Evolutionary conservation across 1,140 invertebrate genomes (phyloP).

Genomic region (Formica exsecta): DNA sequence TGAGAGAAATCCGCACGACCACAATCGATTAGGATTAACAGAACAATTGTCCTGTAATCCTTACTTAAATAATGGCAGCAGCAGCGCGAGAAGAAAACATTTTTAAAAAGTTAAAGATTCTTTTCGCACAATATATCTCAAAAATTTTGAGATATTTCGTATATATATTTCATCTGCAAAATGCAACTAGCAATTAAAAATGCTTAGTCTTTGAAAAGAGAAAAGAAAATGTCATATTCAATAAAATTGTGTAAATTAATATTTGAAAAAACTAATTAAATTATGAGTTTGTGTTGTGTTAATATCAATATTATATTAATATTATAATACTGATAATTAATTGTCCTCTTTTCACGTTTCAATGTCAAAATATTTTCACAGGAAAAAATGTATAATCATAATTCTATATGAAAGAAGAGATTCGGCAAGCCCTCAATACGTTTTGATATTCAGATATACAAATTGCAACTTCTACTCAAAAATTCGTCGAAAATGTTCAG

Average conservation of each 20-base stretch:
- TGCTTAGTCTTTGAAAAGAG: neutral
- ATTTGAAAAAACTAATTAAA: neutral
- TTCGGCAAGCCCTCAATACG: neutral
- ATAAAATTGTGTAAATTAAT: neutral
- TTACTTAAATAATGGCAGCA: no score
- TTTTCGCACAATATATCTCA: neutral
- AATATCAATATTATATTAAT: neutral
- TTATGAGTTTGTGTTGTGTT: neutral
- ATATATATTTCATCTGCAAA: neutral
- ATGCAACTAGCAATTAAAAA: neutral
- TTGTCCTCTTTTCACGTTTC: neutral
- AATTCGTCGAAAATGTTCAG: constrained; percentile 1
- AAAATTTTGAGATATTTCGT: neutral
- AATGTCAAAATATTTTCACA: no score
- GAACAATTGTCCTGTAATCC: no score
- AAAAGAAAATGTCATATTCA: constrained; percentile 5
- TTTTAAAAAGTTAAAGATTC: neutral
- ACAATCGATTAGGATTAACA: no score
- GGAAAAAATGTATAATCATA: neutral
- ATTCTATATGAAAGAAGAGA: neutral
- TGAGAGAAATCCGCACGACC: no score
- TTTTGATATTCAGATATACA: neutral
- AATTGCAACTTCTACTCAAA: neutral
- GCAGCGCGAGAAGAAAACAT: no score
- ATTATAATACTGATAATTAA: neutral